phyloP scores from a whole-genome alignment of 2,113 vertebrate genomes.

The Aphyosemion australe region DNA sequence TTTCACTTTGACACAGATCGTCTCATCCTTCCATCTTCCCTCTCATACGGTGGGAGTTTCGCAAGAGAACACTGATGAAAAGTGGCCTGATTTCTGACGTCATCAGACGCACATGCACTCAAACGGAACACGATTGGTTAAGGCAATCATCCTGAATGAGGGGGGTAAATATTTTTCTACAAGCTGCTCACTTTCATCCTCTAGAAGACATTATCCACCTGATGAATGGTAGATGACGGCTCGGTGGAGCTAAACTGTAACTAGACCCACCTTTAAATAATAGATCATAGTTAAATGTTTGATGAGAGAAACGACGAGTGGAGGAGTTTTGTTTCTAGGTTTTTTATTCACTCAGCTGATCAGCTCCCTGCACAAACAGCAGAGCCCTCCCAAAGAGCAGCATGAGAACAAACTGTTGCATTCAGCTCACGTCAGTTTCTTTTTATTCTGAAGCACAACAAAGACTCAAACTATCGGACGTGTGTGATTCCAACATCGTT shows the following conservation, averaged over 20 bases:
- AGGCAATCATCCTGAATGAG: not conserved
- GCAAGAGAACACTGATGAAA: not conserved
- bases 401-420: constrained; percentile 16
- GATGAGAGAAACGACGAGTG: constrained; percentile 15
- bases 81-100: constrained; percentile 1
- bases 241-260: not conserved
- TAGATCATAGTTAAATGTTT: constrained; percentile 25
- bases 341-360: constrained; percentile 68
- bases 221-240: not conserved
- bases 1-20: not conserved
- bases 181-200: not conserved
- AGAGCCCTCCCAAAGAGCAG: constrained; percentile 44
- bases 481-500: not conserved
- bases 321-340: constrained; percentile 18
- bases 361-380: constrained; percentile 17
- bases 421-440: constrained; percentile 15
- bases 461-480: constrained; percentile 6
- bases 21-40: not conserved
- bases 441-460: constrained; percentile 24
- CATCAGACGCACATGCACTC: not conserved
- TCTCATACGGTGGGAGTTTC: not conserved
- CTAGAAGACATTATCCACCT: not conserved
- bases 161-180: not conserved
- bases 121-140: not conserved
- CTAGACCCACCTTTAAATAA: constrained; percentile 20